Percentiles rank a stretch among this genome's conserved stretches.
phyloP scores from a whole-genome alignment of 1,140 invertebrate genomes.

The Hylaeus volcanicus region DNA sequence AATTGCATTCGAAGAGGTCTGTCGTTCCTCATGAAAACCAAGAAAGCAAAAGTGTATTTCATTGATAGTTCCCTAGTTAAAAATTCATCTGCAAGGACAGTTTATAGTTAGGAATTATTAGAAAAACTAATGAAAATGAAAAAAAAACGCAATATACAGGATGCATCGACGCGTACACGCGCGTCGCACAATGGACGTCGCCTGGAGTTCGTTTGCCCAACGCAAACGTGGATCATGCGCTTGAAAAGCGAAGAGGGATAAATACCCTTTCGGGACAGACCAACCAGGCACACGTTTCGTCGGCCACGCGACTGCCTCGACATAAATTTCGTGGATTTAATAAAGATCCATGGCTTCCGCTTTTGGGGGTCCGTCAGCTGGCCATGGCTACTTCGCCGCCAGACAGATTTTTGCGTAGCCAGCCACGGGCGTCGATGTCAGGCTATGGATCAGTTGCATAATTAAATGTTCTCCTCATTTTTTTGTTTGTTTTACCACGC shows the following conservation, averaged over 20 bases:
- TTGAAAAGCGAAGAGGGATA: slow-evolving; percentile 38
- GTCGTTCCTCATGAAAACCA: too few relatives aligned
- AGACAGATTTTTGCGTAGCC: neutral
- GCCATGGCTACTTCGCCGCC: slow-evolving; percentile 2
- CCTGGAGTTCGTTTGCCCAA: slow-evolving; percentile 34
- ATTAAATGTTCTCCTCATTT: too few relatives aligned
- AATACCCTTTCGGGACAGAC: slow-evolving; percentile 50
- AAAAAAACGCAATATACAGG: slow-evolving; percentile 42
- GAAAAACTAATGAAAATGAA: neutral
- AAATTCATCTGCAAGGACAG: too few relatives aligned
- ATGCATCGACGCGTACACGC: neutral
- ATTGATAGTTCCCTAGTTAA: too few relatives aligned
- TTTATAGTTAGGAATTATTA: too few relatives aligned
- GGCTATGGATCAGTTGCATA: too few relatives aligned
- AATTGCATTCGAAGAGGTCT: too few relatives aligned
- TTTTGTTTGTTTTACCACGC: too few relatives aligned
- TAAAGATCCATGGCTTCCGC: slow-evolving; percentile 68
- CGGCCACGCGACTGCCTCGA: slow-evolving; percentile 61
- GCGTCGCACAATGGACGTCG: slow-evolving; percentile 35
- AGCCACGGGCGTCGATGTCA: slow-evolving; percentile 42
- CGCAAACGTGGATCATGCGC: slow-evolving; percentile 46
- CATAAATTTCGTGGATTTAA: slow-evolving; percentile 69
- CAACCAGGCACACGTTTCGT: slow-evolving; percentile 41
- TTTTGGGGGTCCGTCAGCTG: neutral
- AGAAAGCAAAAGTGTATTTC: too few relatives aligned